These are phyloP conservation scores for Pimephales promelas DNA, from an alignment of 2,113 vertebrate species.

Conservation along the genomic window DNA sequence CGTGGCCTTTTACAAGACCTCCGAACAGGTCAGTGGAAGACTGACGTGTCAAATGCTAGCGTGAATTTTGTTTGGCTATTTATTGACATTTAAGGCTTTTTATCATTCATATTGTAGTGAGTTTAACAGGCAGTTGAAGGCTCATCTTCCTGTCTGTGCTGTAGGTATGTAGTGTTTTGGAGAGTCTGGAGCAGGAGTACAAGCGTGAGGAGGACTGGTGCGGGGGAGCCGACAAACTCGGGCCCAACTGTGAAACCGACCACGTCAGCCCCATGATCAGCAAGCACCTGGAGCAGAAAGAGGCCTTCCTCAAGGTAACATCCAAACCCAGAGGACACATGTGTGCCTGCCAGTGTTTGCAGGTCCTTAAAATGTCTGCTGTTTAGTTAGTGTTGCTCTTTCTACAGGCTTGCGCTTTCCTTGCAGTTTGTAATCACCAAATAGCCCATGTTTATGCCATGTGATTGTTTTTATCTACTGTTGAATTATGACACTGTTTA, in stretches of 20 bases:
- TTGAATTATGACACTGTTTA: too few relatives aligned
- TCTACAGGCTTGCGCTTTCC: too few relatives aligned
- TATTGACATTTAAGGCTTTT: neutral
- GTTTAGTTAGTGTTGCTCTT: too few relatives aligned
- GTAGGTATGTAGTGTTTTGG: slow-evolving; percentile 95
- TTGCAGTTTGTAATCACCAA: too few relatives aligned
- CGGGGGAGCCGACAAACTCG: slow-evolving; percentile 94
- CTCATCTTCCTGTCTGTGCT: neutral
- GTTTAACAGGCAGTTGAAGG: neutral
- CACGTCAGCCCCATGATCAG: slow-evolving; percentile 98
- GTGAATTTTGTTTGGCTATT: neutral
- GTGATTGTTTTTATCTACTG: too few relatives aligned
- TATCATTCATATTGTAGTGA: neutral
- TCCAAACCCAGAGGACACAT: neutral
- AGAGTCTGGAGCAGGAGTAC: slow-evolving; percentile 98
- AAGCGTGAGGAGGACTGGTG: slow-evolving; percentile 99
- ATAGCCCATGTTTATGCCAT: too few relatives aligned
- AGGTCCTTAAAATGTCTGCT: too few relatives aligned
- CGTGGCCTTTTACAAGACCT: slow-evolving; percentile 98
- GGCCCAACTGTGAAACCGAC: slow-evolving; percentile 96
- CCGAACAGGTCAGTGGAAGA: slow-evolving; percentile 86
- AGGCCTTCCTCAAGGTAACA: slow-evolving; percentile 93
- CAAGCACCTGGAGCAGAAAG: slow-evolving; percentile 98
- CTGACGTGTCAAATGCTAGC: neutral
- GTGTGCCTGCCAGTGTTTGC: too few relatives aligned